These are phyloP conservation scores for Sternarchorhynchus goeldii DNA, from an alignment of 2,797 vertebrate species.

Conservation along the genomic window DNA sequence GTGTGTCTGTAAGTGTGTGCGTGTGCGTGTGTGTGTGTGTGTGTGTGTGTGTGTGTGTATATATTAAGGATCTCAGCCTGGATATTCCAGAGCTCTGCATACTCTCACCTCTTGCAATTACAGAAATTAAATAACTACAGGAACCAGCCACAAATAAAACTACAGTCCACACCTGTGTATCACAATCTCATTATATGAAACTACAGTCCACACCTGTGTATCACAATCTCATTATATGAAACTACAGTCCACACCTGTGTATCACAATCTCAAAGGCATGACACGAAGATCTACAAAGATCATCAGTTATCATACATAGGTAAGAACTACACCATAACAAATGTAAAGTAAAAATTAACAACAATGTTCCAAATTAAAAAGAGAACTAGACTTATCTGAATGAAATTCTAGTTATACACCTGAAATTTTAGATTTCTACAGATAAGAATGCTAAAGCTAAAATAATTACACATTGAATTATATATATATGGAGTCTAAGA, in stretches of 20 bases:
- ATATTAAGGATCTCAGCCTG: too few relatives aligned
- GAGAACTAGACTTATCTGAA: constrained; percentile 22
- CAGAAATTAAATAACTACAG: constrained; percentile 16
- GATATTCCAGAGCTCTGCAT: not conserved
- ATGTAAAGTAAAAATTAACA: constrained; percentile 11
- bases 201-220: constrained; percentile 27
- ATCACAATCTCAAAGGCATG: constrained; percentile 25
- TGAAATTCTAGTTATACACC: constrained; percentile 5
- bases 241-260: not conserved
- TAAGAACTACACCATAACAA: constrained; percentile 29
- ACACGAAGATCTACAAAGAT: constrained; percentile 24
- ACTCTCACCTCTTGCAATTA: not conserved
- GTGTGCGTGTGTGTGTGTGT: too few relatives aligned
- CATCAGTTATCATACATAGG: constrained; percentile 35
- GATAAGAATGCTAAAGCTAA: not conserved
- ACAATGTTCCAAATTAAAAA: constrained; percentile 2
- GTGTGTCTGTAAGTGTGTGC: too few relatives aligned
- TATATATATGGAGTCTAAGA: not conserved
- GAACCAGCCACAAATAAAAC: constrained; percentile 1
- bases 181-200: not conserved
- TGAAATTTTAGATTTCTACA: not conserved
- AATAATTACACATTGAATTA: not conserved
- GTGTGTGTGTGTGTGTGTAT: not conserved
- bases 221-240: not conserved
- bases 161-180: constrained; percentile 32